Evolutionary conservation across 2,113 vertebrate genomes (phyloP).

Genomic region (Helogale parvula): DNA sequence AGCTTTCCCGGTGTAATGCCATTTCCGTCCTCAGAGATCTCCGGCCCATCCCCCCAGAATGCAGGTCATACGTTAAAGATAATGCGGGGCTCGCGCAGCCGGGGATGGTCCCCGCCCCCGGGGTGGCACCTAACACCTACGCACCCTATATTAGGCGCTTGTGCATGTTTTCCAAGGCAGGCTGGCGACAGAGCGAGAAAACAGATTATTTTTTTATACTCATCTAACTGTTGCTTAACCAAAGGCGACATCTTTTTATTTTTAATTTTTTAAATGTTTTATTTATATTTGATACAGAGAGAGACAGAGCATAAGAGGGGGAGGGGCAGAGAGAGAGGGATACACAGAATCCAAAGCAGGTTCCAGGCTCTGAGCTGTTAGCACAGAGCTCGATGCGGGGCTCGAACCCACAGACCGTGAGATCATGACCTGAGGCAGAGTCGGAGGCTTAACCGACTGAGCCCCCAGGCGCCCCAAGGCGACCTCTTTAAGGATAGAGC

Average conservation of each 20-base stretch:
- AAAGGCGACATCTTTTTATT: constrained; percentile 41
- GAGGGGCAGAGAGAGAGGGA: no score
- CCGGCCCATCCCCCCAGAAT: constrained; percentile 64
- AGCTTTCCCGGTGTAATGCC: constrained; percentile 62
- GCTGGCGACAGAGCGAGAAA: not conserved
- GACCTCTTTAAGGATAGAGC: constrained; percentile 1
- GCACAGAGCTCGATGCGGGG: no score
- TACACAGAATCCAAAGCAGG: no score
- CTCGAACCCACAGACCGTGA: no score
- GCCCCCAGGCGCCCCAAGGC: not conserved
- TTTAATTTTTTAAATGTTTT: no score
- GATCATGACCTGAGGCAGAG: no score
- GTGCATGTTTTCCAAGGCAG: not conserved
- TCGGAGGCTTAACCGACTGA: no score
- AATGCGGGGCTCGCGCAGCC: not conserved
- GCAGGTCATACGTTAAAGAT: constrained; percentile 70
- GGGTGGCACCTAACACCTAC: constrained; percentile 14
- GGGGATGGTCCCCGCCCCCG: not conserved
- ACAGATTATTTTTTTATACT: not conserved
- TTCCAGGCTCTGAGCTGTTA: no score
- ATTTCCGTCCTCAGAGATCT: constrained; percentile 35
- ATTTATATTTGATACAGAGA: no score
- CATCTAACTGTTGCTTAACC: not conserved
- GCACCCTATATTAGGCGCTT: not conserved
- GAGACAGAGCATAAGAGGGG: no score